Conservation (phyloP, 1,140 invertebrate species). For the Drosophila kurseongensis region DNA sequence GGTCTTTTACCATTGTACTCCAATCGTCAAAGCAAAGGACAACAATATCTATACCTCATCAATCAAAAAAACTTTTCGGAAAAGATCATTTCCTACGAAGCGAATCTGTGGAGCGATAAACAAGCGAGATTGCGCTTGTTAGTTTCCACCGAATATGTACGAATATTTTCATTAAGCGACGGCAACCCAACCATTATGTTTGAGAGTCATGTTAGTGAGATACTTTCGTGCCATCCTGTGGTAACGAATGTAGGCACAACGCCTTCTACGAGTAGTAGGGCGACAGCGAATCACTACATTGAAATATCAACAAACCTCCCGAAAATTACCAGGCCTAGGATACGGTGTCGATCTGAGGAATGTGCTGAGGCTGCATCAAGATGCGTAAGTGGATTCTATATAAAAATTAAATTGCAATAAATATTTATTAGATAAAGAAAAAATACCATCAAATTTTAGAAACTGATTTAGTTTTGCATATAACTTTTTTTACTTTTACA, state of each 20-base stretch:
- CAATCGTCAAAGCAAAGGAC: slow-evolving; percentile 91
- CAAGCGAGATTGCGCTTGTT: slow-evolving; percentile 90
- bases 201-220: slow-evolving; percentile 87
- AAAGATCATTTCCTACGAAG: slow-evolving; percentile 93
- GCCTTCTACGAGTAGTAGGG: slow-evolving; percentile 72
- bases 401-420: background rate
- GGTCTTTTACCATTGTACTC: slow-evolving; percentile 93
- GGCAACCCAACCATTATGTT: slow-evolving; percentile 87
- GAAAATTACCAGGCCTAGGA: slow-evolving; percentile 88
- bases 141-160: slow-evolving; percentile 91
- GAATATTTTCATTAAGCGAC: slow-evolving; percentile 89
- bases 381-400: slow-evolving; percentile 84
- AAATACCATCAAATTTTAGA: too few species aligned
- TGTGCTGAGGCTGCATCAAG: slow-evolving; percentile 91
- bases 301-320: slow-evolving; percentile 90
- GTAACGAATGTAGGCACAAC: slow-evolving; percentile 87
- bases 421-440: too few species aligned
- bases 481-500: slow-evolving; percentile 26
- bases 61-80: slow-evolving; percentile 92
- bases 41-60: slow-evolving; percentile 93
- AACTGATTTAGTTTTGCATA: background rate
- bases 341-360: slow-evolving; percentile 92
- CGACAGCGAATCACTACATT: slow-evolving; percentile 87
- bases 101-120: slow-evolving; percentile 88
- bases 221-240: slow-evolving; percentile 84